Evolutionary conservation across 2,113 vertebrate species (phyloP).

Genomic region (Lampris megalopsis): DNA sequence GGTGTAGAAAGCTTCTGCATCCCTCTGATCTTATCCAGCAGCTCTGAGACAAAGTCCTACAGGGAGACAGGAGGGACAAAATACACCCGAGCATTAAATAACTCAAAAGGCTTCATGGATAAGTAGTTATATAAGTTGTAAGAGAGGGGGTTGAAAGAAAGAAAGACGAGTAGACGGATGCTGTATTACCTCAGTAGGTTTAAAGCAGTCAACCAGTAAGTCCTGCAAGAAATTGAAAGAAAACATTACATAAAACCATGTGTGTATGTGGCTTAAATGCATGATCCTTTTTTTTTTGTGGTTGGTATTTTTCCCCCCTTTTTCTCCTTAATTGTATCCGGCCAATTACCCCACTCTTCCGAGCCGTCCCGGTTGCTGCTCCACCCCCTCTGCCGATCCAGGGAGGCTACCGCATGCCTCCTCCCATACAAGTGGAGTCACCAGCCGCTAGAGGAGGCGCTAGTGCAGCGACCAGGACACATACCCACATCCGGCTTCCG

Average conservation of each 20-base stretch:
- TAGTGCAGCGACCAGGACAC: too few relatives aligned
- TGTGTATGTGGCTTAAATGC: background rate
- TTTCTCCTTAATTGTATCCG: background rate
- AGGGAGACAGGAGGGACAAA: conserved; percentile 9
- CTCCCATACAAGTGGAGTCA: too few relatives aligned
- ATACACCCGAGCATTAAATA: background rate
- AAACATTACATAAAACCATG: background rate
- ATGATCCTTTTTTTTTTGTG: background rate
- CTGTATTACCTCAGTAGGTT: conserved; percentile 90
- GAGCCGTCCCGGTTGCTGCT: too few relatives aligned
- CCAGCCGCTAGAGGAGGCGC: too few relatives aligned
- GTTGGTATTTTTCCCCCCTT: background rate
- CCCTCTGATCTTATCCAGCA: conserved; percentile 92
- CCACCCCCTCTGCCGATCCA: too few relatives aligned
- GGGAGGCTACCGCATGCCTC: too few relatives aligned
- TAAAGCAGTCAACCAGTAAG: conserved; percentile 91
- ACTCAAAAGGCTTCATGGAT: background rate
- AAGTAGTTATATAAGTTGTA: background rate
- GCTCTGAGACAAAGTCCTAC: conserved; percentile 89
- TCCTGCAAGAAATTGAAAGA: conserved; percentile 78
- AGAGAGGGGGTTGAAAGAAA: background rate
- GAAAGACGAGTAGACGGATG: background rate
- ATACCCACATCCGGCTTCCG: too few relatives aligned
- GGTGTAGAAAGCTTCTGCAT: conserved; percentile 96
- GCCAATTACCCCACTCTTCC: too few relatives aligned